phyloP scores from a whole-genome alignment of 2,888 invertebrate genomes.

The Parnassius orleans region DNA sequence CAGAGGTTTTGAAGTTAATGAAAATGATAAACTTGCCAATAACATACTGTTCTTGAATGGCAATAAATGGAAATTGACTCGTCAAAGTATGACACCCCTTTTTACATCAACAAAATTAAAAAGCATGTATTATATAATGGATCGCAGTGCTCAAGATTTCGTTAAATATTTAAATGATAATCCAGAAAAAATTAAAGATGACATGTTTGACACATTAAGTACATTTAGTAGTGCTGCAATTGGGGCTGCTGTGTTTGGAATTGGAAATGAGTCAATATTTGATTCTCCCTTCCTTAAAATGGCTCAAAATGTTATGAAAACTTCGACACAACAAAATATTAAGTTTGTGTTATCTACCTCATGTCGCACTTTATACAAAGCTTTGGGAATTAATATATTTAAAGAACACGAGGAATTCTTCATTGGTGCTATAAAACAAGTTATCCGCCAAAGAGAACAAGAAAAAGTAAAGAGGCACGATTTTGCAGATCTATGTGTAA shows the following conservation, averaged over 20 bases:
- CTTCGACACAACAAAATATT: conserved; percentile 37
- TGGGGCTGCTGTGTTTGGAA: conserved; percentile 60
- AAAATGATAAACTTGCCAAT: conserved; percentile 44
- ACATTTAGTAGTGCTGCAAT: conserved; percentile 52
- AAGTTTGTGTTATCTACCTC: conserved; percentile 39
- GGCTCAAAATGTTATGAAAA: conserved; percentile 35
- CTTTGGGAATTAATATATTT: conserved; percentile 32
- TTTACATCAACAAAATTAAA: conserved; percentile 60
- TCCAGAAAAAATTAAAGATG: conserved; percentile 29
- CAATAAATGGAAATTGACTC: conserved; percentile 57
- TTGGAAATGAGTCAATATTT: conserved; percentile 50
- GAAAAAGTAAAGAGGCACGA: conserved; percentile 33
- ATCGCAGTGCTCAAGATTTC: conserved; percentile 55
- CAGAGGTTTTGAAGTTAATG: conserved; percentile 44
- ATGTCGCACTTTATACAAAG: conserved; percentile 33
- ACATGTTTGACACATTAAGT: conserved; percentile 41
- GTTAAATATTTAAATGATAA: conserved; percentile 43
- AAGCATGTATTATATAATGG: conserved; percentile 60
- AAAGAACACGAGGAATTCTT: conserved; percentile 36
- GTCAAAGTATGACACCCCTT: conserved; percentile 57
- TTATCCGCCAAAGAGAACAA: conserved; percentile 24
- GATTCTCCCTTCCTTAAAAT: conserved; percentile 54
- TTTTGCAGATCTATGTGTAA: conserved; percentile 35
- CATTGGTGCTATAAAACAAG: conserved; percentile 33
- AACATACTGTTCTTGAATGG: conserved; percentile 48